Evolutionary conservation across 2,888 invertebrate genomes (phyloP).

Genomic region (Exephanes ischioxanthus): DNA sequence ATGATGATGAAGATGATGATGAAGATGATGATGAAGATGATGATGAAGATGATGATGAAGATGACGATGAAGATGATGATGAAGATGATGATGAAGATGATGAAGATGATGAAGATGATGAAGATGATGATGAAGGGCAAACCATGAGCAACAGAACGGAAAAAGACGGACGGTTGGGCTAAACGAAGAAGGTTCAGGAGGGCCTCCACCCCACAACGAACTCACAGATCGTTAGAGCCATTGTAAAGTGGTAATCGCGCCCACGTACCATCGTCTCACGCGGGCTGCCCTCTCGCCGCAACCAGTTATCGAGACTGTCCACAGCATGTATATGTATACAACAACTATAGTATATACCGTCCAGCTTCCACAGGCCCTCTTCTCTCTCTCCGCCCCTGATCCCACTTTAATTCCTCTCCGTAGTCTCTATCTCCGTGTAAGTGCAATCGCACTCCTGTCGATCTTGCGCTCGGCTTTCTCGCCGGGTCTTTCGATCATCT

Average conservation of each 20-base stretch:
- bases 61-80: conserved; percentile 1
- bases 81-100: too few relatives aligned
- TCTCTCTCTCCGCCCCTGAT: conserved; percentile 17
- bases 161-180: conserved; percentile 48
- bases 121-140: not conserved
- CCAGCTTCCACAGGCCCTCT: conserved; percentile 18
- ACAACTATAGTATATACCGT: conserved; percentile 4
- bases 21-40: conserved; percentile 30
- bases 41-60: conserved; percentile 26
- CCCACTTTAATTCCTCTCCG: conserved; percentile 50
- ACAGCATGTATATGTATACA: conserved; percentile 27
- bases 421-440: conserved; percentile 32
- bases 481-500: conserved; percentile 23
- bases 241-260: conserved; percentile 80
- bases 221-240: conserved; percentile 80
- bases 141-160: conserved; percentile 6
- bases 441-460: conserved; percentile 32
- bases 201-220: conserved; percentile 68
- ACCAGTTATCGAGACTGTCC: conserved; percentile 65
- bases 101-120: too few relatives aligned
- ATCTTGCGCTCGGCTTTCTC: conserved; percentile 13
- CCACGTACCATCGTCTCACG: conserved; percentile 72
- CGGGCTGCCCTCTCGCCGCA: conserved; percentile 55
- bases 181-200: conserved; percentile 61
- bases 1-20: conserved; percentile 34